These are phyloP conservation scores for Typhlomys cinereus DNA, from an alignment of 2,113 vertebrate species.

Conservation along the genomic window DNA sequence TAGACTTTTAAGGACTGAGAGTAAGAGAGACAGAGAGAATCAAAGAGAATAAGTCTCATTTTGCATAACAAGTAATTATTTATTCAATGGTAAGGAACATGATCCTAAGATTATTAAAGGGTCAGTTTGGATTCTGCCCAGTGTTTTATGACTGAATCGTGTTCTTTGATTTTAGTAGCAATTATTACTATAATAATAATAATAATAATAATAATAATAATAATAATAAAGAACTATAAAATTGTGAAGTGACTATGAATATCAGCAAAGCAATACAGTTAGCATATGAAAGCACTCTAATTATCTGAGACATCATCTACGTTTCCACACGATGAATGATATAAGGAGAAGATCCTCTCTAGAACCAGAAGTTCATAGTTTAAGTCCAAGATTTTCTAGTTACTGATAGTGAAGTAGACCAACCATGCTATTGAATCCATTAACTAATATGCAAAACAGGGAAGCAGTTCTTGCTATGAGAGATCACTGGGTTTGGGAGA, in stretches of 20 bases:
- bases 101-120: conserved; percentile 44
- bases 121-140: conserved; percentile 22
- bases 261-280: conserved; percentile 21
- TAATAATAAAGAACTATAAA: conserved; percentile 51
- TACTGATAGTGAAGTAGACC: not conserved
- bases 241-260: conserved; percentile 50
- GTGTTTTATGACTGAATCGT: conserved; percentile 38
- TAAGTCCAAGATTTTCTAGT: not conserved
- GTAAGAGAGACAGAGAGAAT: conserved; percentile 26
- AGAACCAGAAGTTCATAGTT: conserved; percentile 2
- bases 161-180: conserved; percentile 49
- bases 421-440: not conserved
- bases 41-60: not conserved
- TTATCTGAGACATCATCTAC: conserved; percentile 42
- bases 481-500: not conserved
- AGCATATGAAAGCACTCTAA: conserved; percentile 32
- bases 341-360: not conserved
- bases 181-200: conserved; percentile 38
- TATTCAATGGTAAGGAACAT: conserved; percentile 28
- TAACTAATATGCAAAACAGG: not conserved
- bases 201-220: conserved; percentile 34
- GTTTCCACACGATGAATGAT: conserved; percentile 24
- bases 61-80: conserved; percentile 63
- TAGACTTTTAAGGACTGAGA: conserved; percentile 43
- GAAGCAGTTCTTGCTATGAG: not conserved